These are phyloP conservation scores for Therioaphis trifolii DNA, from an alignment of 2,888 invertebrate genomes.

Conservation along the genomic window DNA sequence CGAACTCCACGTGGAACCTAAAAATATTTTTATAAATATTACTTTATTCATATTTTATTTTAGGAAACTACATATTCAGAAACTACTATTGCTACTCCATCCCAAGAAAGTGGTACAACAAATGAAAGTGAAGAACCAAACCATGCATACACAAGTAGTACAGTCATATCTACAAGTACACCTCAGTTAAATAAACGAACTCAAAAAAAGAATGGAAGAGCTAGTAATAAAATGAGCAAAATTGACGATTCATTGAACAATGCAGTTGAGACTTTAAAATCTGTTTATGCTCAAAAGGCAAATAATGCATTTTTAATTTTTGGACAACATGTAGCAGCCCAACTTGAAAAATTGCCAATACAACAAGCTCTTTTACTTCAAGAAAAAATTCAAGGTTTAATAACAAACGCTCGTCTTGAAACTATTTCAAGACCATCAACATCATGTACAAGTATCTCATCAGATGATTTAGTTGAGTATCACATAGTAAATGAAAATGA, in stretches of 20 bases:
- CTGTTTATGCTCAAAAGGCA: not conserved
- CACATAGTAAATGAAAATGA: not conserved
- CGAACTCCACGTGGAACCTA: too few species aligned
- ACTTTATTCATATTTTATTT: constrained; percentile 4
- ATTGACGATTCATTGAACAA: not conserved
- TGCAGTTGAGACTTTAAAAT: constrained; percentile 6
- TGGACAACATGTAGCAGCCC: not conserved
- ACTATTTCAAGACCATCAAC: not conserved
- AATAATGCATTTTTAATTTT: not conserved
- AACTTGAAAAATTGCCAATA: not conserved
- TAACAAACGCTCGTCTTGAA: not conserved
- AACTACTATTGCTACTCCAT: constrained; percentile 21
- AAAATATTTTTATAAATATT: constrained; percentile 31
- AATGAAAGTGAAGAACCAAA: constrained; percentile 26
- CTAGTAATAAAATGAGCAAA: not conserved
- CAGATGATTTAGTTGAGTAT: not conserved
- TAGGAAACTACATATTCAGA: constrained; percentile 1
- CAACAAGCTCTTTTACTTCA: not conserved
- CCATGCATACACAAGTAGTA: constrained; percentile 15
- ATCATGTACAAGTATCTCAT: not conserved
- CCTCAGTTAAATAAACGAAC: constrained; percentile 1
- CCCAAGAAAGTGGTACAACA: constrained; percentile 22
- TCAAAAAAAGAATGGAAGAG: not conserved
- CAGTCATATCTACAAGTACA: constrained; percentile 17
- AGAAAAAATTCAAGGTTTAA: not conserved